Percentiles rank a stretch among this genome's conserved stretches.
Conservation (phyloP, 2,113 vertebrate genomes). For the Ardeotis arabs region DNA sequence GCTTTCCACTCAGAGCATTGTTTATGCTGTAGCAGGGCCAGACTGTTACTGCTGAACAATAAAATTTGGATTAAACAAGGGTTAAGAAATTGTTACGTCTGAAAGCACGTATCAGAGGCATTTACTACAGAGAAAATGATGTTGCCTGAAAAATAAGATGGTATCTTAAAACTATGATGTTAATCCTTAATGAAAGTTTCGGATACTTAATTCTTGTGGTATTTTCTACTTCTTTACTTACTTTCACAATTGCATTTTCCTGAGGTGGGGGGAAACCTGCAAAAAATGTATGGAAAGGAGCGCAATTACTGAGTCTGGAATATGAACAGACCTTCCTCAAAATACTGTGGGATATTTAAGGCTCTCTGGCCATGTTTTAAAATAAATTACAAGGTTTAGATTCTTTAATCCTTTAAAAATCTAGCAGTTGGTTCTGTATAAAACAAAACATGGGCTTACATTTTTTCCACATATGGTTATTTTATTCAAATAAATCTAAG, state of each 20-base stretch:
- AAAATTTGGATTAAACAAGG: not conserved
- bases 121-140: not conserved
- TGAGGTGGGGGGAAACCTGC: not conserved
- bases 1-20: not conserved
- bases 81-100: not conserved
- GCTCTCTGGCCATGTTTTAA: not conserved
- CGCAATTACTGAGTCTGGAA: not conserved
- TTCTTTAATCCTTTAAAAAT: not conserved
- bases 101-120: not conserved
- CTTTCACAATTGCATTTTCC: not conserved
- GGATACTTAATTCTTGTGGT: not conserved
- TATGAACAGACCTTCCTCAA: not conserved
- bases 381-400: not conserved
- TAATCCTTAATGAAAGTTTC: not conserved
- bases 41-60: not conserved
- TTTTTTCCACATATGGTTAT: not conserved
- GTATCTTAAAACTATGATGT: not conserved
- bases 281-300: not conserved
- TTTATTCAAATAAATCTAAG: not conserved
- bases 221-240: not conserved
- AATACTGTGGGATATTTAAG: not conserved
- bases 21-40: not conserved
- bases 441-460: not conserved
- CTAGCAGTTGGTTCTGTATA: not conserved
- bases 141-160: not conserved